A percentile compares a stretch with the other conserved stretches of the same genome.
Evolutionary conservation across 2,888 invertebrate species (phyloP).

Genomic region (Drosophila nr. perissopoda): DNA sequence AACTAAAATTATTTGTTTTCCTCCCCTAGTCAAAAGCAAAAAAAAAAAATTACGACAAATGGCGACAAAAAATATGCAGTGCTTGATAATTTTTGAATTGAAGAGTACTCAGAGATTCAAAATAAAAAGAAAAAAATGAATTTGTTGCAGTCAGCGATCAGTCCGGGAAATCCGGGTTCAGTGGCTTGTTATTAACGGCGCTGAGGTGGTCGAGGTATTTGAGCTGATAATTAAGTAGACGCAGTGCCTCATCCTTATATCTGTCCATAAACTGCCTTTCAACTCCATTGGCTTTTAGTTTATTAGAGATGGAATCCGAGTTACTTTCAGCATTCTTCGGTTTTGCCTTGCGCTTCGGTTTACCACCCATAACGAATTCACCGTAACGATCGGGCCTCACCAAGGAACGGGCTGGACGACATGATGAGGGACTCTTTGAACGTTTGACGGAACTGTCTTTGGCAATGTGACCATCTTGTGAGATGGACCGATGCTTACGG

Average conservation of each 20-base stretch:
- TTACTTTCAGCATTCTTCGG: conserved; percentile 8
- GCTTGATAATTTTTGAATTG: neutral
- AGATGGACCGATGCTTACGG: conserved; percentile 58
- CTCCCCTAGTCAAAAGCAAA: neutral
- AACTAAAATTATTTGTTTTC: conserved; percentile 9
- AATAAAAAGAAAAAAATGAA: too few relatives aligned
- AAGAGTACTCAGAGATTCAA: too few relatives aligned
- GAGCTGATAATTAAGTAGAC: conserved; percentile 71
- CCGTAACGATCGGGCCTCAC: conserved; percentile 39
- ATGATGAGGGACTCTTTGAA: conserved; percentile 9
- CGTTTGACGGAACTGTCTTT: neutral
- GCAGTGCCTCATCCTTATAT: conserved; percentile 68
- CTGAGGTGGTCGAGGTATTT: conserved; percentile 65
- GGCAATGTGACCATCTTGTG: conserved; percentile 28
- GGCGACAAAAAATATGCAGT: neutral
- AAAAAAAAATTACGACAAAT: too few relatives aligned
- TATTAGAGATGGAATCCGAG: neutral
- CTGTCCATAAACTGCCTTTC: conserved; percentile 70
- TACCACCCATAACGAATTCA: conserved; percentile 31
- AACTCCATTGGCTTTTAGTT: neutral
- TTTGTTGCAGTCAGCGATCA: too few relatives aligned
- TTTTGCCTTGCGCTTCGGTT: conserved; percentile 9
- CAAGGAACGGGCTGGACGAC: conserved; percentile 58
- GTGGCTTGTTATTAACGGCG: conserved; percentile 50
- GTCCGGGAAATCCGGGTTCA: conserved; percentile 32